Evolutionary conservation across 2,888 invertebrate species (phyloP).

Genomic region (Sarcophaga variegata): DNA sequence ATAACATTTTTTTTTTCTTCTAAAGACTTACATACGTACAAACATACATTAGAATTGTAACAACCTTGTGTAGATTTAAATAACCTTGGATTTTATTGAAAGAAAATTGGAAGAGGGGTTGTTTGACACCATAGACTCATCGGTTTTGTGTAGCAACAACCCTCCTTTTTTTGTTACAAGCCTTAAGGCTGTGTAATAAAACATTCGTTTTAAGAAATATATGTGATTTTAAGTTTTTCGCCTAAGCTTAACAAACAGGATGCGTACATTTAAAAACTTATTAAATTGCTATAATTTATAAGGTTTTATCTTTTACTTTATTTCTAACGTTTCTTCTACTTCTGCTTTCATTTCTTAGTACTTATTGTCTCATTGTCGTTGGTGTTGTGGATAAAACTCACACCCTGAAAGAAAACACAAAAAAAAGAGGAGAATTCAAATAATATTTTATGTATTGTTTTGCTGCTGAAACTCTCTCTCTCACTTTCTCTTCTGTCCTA

Average conservation of each 20-base stretch:
- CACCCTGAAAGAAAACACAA: conserved; percentile 8
- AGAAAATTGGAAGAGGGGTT: conserved; percentile 17
- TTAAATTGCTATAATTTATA: conserved; percentile 81
- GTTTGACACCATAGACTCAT: conserved; percentile 18
- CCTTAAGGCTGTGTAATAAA: conserved; percentile 37
- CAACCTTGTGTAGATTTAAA: conserved; percentile 6
- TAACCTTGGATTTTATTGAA: not conserved
- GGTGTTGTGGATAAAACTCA: conserved; percentile 15
- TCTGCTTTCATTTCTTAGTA: not conserved
- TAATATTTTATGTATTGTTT: conserved; percentile 14
- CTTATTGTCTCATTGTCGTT: conserved; percentile 24
- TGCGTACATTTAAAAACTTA: conserved; percentile 79
- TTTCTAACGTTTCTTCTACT: conserved; percentile 3
- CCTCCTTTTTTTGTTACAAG: conserved; percentile 4
- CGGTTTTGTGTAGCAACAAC: conserved; percentile 16
- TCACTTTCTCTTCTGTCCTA: not conserved
- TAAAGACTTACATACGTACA: not conserved
- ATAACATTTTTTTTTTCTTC: not conserved
- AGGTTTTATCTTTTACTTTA: conserved; percentile 75
- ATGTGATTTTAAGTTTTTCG: conserved; percentile 56
- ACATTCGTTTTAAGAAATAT: conserved; percentile 52
- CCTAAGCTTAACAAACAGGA: conserved; percentile 71
- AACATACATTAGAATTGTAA: not conserved
- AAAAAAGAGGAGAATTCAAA: not conserved
- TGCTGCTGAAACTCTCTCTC: not conserved